A percentile compares a stretch with the other conserved stretches of the same genome.
phyloP scores from a whole-genome alignment of 2,797 vertebrate species.

The Gadopsis marmoratus region DNA sequence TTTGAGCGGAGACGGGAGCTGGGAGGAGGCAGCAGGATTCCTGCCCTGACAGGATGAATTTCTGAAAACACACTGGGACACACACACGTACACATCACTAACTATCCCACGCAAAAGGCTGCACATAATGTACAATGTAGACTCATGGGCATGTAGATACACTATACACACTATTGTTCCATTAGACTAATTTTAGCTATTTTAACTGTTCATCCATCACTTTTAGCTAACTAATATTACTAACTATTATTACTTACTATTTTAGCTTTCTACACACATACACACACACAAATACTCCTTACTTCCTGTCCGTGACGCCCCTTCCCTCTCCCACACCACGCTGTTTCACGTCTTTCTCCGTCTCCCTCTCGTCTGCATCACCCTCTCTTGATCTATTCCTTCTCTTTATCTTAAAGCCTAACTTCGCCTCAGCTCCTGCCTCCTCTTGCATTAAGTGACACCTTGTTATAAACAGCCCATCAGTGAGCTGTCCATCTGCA shows the following conservation, averaged over 20 bases:
- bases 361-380: constrained; percentile 23
- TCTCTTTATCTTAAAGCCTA: constrained; percentile 41
- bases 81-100: not conserved
- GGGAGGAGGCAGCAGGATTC: constrained; percentile 42
- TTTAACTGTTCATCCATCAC: not conserved
- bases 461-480: constrained; percentile 75
- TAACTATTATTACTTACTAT: not conserved
- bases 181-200: not conserved
- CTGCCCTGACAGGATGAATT: constrained; percentile 53
- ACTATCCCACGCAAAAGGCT: constrained; percentile 16
- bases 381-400: constrained; percentile 23
- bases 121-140: not conserved
- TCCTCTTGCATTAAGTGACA: constrained; percentile 56
- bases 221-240: not conserved
- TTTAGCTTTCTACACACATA: not conserved
- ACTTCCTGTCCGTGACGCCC: constrained; percentile 35
- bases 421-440: constrained; percentile 38
- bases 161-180: not conserved
- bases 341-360: constrained; percentile 36
- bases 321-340: constrained; percentile 31
- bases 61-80: constrained; percentile 41
- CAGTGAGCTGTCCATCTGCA: constrained; percentile 72
- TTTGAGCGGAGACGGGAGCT: constrained; percentile 47
- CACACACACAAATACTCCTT: constrained; percentile 24
- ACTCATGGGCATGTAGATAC: not conserved